Evolutionary conservation across 2,888 invertebrate genomes (phyloP), one percentile per base, ranked within the genome.

Genomic region (Dastarcus helophoroides): DNA sequence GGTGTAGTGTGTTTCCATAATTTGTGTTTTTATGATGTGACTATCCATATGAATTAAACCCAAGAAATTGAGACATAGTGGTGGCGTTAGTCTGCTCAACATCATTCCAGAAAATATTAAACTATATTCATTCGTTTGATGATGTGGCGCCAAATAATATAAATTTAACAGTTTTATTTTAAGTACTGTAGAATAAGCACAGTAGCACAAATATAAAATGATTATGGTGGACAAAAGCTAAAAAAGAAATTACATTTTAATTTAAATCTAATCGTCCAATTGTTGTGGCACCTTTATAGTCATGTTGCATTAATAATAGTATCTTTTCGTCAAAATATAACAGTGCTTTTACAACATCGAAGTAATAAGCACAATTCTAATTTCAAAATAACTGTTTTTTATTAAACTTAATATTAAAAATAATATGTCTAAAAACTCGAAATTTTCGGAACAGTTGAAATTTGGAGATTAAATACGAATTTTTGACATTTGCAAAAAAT

Each of bases 81-180:
- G 97, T 1, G 98, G 94, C 0, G 97, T 98, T 30, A 99, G 69
- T 2, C 98, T 79, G 56, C 95, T 97, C 21, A 93, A 71, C 73
- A 95, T 76, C 97, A 97, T 95, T 33, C 98, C 98, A 45, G 91
- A 90, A 67, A 99, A 95, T 53, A 99, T 90, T 38, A 99, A 75
- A 58, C 93, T 94, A 67, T 98, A 94, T 56, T 97, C 97, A 57
- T 97, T 94, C 4, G 98, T 99, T 64, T 93, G 91, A 60, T 98
- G 97, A 58, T 95, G 85, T 0, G 94, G 88, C 3, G 97, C 95
- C 44, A 99, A 65, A 58, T 97, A 95, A 65, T 97, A 98, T 43
- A 95, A 75, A 66, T 97, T 97, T 25, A 98, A 73, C 15, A 99
- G 77, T 30, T 91, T 76, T 46, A 99, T 90, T 63, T 94, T 90